Percentiles rank a stretch among this genome's conserved stretches.
phyloP scores from a whole-genome alignment of 2,888 invertebrate species.

The Vesta saturnalis region DNA sequence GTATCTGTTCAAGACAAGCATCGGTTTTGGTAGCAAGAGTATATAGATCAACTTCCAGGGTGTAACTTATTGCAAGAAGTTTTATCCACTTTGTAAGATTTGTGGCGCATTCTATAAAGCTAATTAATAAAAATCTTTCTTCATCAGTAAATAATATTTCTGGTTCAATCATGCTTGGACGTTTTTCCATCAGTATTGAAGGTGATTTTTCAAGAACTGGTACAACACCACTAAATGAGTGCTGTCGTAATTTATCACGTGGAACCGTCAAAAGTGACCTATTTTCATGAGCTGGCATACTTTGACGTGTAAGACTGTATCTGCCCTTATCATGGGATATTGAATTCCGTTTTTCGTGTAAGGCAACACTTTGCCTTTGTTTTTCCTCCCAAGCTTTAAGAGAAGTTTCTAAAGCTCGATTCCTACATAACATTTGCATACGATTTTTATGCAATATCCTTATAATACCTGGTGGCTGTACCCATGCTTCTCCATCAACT shows the following conservation, averaged over 20 bases:
- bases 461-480: constrained; percentile 96
- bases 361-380: constrained; percentile 70
- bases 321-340: constrained; percentile 59
- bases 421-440: constrained; percentile 95
- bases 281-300: constrained; percentile 59
- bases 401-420: constrained; percentile 89
- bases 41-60: constrained; percentile 79
- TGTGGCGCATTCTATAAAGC: constrained; percentile 84
- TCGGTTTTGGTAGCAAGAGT: constrained; percentile 77
- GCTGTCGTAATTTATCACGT: constrained; percentile 60
- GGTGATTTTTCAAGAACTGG: constrained; percentile 41
- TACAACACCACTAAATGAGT: constrained; percentile 61
- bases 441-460: constrained; percentile 96
- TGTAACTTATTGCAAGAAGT: constrained; percentile 72
- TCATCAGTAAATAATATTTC: constrained; percentile 68
- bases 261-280: constrained; percentile 60
- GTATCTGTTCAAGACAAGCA: constrained; percentile 76
- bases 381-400: constrained; percentile 89
- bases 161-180: constrained; percentile 51
- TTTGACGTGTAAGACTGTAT: constrained; percentile 59
- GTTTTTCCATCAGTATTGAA: constrained; percentile 33
- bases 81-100: constrained; percentile 88
- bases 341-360: constrained; percentile 62
- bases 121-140: constrained; percentile 76
- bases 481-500: constrained; percentile 98